These are phyloP conservation scores for Esox lucius DNA, from an alignment of 2,797 vertebrate genomes.

Conservation along the genomic window DNA sequence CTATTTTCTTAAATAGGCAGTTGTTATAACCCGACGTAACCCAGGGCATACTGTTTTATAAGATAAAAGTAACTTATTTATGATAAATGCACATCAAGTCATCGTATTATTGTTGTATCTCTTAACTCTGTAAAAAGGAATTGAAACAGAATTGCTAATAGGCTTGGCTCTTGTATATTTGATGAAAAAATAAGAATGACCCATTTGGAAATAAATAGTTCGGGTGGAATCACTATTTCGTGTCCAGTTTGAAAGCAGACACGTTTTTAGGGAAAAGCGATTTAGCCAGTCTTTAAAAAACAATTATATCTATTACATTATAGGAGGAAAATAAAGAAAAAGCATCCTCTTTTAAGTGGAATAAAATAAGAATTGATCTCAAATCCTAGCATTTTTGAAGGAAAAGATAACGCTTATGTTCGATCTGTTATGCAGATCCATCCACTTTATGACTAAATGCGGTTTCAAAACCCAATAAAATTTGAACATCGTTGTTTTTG, in stretches of 20 bases:
- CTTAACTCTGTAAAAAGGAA: background rate
- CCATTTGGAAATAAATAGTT: background rate
- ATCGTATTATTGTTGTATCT: background rate
- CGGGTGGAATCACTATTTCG: background rate
- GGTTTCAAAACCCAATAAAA: background rate
- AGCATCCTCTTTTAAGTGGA: background rate
- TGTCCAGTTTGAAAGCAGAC: background rate
- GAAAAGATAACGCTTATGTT: background rate
- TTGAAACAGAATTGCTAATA: background rate
- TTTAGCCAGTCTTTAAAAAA: background rate
- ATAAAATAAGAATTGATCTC: background rate
- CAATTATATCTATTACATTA: background rate
- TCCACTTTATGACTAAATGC: background rate
- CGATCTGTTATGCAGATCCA: background rate
- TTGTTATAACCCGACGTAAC: background rate
- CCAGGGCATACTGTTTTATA: background rate
- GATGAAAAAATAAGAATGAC: background rate
- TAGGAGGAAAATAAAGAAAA: background rate
- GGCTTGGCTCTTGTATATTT: background rate
- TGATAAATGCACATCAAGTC: background rate
- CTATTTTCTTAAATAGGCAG: background rate
- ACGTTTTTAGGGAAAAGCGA: background rate
- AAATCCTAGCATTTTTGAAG: background rate
- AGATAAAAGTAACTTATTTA: background rate
- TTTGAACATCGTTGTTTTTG: background rate